phyloP scores from a whole-genome alignment of 2,888 invertebrate species.

The Pherbina coryleti region DNA sequence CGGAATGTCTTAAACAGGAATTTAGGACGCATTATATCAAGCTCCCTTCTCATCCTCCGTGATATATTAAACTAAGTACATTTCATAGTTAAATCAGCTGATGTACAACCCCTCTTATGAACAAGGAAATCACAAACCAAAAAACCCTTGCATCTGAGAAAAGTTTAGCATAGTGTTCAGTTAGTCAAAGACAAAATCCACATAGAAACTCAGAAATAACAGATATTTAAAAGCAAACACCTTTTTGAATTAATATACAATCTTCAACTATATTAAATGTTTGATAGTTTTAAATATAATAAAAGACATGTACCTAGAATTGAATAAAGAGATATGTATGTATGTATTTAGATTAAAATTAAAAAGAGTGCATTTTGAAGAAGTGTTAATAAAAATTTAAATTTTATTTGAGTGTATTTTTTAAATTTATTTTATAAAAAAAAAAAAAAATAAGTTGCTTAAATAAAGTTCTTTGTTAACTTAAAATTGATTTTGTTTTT shows the following conservation, averaged over 20 bases:
- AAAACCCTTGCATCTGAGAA: no score
- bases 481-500: background rate
- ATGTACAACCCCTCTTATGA: no score
- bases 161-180: no score
- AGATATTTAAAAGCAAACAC: constrained; percentile 26
- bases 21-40: no score
- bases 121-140: no score
- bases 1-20: no score
- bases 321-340: constrained; percentile 33
- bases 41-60: no score
- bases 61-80: no score
- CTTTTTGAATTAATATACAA: constrained; percentile 25
- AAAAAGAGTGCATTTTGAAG: constrained; percentile 12
- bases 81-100: no score
- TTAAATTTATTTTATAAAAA: constrained; percentile 18
- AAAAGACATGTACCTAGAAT: constrained; percentile 27
- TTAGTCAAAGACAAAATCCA: no score
- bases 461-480: background rate
- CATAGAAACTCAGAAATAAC: no score
- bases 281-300: constrained; percentile 22
- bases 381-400: constrained; percentile 28
- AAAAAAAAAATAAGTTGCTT: background rate
- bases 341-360: background rate
- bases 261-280: constrained; percentile 19
- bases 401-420: constrained; percentile 15